Base-by-base conservation (phyloP, 92 coral and sea anemone genomes). In the Micromussa lordhowensis region DNA sequence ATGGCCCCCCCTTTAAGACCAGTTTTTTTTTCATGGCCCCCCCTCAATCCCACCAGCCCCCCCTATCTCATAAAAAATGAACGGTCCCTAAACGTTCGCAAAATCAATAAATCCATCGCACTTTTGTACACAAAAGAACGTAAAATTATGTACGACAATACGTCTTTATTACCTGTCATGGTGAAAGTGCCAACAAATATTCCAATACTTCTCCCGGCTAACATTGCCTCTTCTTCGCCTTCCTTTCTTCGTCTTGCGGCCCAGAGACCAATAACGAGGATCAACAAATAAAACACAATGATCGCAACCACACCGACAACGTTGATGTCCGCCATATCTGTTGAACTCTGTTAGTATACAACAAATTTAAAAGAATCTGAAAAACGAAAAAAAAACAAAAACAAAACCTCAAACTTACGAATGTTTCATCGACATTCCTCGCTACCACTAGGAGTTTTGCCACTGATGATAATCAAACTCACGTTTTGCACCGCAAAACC, bases 201-300 rank as follows among this genome's bases (percentile, higher is more conserved):
- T 34, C 98, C 98, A 81, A 93, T 91, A 83, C 91, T 94, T 75
- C 95, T 90, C 28, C 98, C 98, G 0, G 96, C 96, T 18, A 93
- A 82, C 91, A 95, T 95, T 11, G 92, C 94, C 59, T 95, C 93
- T 70, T 95, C 98, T 63, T 88, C 89, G 19, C 87, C 93, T 21
- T 68, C 70, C 75, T 93, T 95, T 36, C 94, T 85, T 53, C 86
- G 88, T 61, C 94, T 90, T 24, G 96, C 96, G 21, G 96, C 98
- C 92, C 94, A 92, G 53, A 93, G 64, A 16, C 98, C 98, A 57
- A 95, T 58, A 18, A 54, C 84, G 54, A 95, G 87, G 61, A 95
- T 95, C 7, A 90, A n/a, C 31, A 95, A 55, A 86, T 93, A 95
- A 85, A 95, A 95, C 22, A 93, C 89, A 35, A 93, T 79, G 31